A percentile compares a stretch with the other conserved stretches of the same genome.
phyloP scores from a whole-genome alignment of 2,797 vertebrate genomes.

The Diglossa cyanea region DNA sequence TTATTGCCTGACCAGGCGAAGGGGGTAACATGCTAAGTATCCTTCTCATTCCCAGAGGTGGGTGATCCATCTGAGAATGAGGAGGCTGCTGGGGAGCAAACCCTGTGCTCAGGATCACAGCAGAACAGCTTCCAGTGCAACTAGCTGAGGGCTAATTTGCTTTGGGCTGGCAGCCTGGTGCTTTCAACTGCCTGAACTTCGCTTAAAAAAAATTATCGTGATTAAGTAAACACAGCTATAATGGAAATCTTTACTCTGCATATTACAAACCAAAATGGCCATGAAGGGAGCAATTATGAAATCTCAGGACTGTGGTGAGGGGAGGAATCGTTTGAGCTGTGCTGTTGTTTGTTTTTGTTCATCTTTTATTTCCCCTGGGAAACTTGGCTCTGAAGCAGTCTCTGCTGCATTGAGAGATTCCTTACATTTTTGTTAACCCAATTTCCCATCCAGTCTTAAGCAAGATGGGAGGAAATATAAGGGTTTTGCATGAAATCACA shows the following conservation, averaged over 20 bases:
- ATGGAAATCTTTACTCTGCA: constrained; percentile 70
- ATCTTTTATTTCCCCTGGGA: constrained; percentile 66
- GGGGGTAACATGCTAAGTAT: background rate
- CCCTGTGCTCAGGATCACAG: background rate
- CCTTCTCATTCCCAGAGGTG: background rate
- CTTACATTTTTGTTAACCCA: constrained; percentile 48
- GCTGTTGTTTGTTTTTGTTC: constrained; percentile 66
- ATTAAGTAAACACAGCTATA: constrained; percentile 68
- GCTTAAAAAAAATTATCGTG: constrained; percentile 62
- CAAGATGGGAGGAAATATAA: background rate
- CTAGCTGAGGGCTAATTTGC: constrained; percentile 40
- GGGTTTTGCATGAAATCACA: background rate
- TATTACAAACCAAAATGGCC: constrained; percentile 69
- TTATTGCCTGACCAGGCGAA: background rate
- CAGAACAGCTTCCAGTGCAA: background rate
- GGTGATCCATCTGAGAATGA: background rate
- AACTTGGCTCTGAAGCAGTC: constrained; percentile 18
- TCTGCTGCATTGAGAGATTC: constrained; percentile 32
- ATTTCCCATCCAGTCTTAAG: constrained; percentile 19
- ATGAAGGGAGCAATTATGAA: constrained; percentile 68
- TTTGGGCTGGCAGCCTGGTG: constrained; percentile 17
- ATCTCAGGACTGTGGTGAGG: constrained; percentile 64
- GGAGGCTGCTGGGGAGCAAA: background rate
- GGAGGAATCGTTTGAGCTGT: constrained; percentile 54
- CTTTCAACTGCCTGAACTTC: constrained; percentile 48